Evolutionary conservation across 2,113 vertebrate genomes (phyloP).

Genomic region (Silurus meridionalis): DNA sequence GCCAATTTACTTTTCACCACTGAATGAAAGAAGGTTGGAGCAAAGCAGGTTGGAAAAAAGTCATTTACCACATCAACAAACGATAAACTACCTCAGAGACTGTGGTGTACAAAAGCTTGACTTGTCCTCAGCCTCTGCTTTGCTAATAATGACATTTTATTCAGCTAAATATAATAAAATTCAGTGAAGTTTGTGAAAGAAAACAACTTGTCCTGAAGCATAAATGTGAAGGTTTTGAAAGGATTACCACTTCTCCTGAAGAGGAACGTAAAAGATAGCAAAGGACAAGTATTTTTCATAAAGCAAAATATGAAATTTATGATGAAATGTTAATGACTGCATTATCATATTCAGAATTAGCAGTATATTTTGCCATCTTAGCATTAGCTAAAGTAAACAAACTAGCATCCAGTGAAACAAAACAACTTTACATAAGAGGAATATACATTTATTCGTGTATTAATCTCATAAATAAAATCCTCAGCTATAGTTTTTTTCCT

Average conservation of each 20-base stretch:
- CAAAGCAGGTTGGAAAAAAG: not conserved
- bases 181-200: not conserved
- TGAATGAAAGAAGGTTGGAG: not conserved
- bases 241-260: not conserved
- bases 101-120: not conserved
- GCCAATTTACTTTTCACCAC: slow-evolving; percentile 15
- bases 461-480: not conserved
- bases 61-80: not conserved
- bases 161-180: not conserved
- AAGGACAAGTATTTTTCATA: not conserved
- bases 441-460: not conserved
- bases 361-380: not conserved
- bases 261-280: not conserved
- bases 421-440: not conserved
- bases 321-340: not conserved
- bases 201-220: not conserved
- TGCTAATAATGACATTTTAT: not conserved
- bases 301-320: not conserved
- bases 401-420: not conserved
- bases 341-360: not conserved
- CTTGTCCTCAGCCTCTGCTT: not conserved
- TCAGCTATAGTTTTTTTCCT: not conserved
- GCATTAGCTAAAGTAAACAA: not conserved
- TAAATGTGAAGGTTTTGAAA: not conserved
- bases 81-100: not conserved